Conservation (phyloP, 1,140 invertebrate species). For the Sycophaga agraensis region DNA sequence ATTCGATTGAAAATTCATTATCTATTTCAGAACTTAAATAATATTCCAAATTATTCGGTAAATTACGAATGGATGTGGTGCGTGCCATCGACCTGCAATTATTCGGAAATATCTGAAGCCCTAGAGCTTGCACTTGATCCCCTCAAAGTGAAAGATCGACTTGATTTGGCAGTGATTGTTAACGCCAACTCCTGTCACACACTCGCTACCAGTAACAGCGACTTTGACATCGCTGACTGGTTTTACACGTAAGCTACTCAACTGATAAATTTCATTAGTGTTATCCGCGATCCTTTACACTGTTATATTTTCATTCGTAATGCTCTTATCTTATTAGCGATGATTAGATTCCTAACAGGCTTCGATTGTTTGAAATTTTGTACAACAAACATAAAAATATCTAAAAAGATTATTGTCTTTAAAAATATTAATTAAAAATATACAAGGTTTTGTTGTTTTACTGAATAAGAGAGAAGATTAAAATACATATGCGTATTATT, state of each 20-base stretch:
- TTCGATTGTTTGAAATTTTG: too few species aligned
- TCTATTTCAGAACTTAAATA: slow-evolving; percentile 33
- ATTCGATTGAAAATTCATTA: background rate
- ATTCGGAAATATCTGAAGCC: slow-evolving; percentile 35
- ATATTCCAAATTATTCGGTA: slow-evolving; percentile 26
- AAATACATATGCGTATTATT: too few species aligned
- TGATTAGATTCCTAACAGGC: too few species aligned
- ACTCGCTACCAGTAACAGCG: slow-evolving; percentile 14
- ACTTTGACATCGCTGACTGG: slow-evolving; percentile 38
- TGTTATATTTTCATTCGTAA: too few species aligned
- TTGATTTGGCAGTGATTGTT: slow-evolving; percentile 39
- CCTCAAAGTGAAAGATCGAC: slow-evolving; percentile 36
- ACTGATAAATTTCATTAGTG: background rate
- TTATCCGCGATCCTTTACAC: too few species aligned
- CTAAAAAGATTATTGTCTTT: too few species aligned
- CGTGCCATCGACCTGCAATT: slow-evolving; percentile 43
- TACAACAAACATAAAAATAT: too few species aligned
- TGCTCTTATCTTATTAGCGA: too few species aligned
- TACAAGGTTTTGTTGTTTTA: too few species aligned
- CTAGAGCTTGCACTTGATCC: slow-evolving; percentile 39
- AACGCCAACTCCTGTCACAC: slow-evolving; percentile 37
- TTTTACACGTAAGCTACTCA: slow-evolving; percentile 39
- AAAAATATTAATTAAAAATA: too few species aligned
- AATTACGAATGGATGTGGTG: slow-evolving; percentile 46
- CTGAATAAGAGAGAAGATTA: too few species aligned